Evolutionary conservation across 1,140 invertebrate species (phyloP).

Genomic region (Oncopeltus fasciatus): DNA sequence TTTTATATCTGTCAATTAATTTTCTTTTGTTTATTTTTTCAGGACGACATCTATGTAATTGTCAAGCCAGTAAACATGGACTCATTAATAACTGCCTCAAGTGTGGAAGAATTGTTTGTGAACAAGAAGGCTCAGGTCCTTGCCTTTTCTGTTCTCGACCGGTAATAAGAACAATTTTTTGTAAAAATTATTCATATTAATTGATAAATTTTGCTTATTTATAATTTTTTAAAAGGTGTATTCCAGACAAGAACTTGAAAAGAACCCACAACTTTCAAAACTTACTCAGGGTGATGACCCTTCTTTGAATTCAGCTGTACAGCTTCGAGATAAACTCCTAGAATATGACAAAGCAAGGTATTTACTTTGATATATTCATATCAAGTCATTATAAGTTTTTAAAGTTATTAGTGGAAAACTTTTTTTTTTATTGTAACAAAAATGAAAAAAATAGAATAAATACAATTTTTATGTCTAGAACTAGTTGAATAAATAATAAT

Average conservation of each 20-base stretch:
- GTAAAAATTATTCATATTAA: background rate
- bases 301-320: conserved; percentile 50
- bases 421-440: no score
- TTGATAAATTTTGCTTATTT: background rate
- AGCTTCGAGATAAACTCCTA: conserved; percentile 66
- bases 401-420: no score
- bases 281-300: conserved; percentile 27
- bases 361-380: no score
- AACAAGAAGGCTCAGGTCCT: conserved; percentile 89
- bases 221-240: conserved; percentile 40
- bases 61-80: conserved; percentile 78
- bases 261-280: background rate
- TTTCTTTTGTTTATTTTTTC: conserved; percentile 14
- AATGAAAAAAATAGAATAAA: no score
- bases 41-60: conserved; percentile 79
- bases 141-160: conserved; percentile 82
- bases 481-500: no score
- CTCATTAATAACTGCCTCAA: conserved; percentile 86
- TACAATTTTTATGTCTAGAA: no score
- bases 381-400: no score
- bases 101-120: conserved; percentile 90
- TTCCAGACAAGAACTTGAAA: conserved; percentile 45
- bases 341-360: conserved; percentile 76
- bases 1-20: no score
- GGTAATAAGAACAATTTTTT: conserved; percentile 33